Percentiles rank a stretch among this genome's conserved stretches.
Conservation (phyloP, 2,797 vertebrate species). For the Acomys russatus region DNA sequence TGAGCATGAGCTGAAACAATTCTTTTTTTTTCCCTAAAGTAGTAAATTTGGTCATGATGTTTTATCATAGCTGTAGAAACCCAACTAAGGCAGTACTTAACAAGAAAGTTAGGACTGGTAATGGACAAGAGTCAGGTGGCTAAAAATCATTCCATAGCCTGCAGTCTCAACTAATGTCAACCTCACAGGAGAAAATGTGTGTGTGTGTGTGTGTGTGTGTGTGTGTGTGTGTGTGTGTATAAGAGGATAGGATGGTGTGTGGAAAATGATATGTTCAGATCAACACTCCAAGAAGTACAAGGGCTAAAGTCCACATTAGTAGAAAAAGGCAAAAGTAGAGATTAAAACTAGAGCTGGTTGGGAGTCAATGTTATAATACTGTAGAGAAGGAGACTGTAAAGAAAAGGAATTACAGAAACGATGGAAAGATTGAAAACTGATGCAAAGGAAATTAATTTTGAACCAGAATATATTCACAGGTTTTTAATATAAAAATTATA, state of each 20-base stretch:
- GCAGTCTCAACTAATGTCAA: no score
- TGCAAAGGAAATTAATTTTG: neutral
- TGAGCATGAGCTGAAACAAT: neutral
- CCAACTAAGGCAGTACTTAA: neutral
- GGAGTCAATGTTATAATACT: neutral
- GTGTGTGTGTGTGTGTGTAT: neutral
- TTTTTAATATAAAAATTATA: neutral
- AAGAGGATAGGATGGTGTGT: neutral
- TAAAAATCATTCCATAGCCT: no score
- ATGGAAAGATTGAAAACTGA: neutral
- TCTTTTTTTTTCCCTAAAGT: neutral
- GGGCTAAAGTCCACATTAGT: neutral
- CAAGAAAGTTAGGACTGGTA: neutral
- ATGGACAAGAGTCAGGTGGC: neutral
- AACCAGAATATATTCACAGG: neutral
- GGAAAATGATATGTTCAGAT: neutral
- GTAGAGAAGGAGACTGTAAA: neutral
- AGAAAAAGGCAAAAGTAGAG: slow-evolving; percentile 15
- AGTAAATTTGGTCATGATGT: neutral
- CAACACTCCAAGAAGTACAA: neutral
- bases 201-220: no score
- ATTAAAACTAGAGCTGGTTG: neutral
- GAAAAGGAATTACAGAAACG: neutral
- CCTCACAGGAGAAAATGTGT: no score
- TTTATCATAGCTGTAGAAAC: neutral